Evolutionary conservation across 53 echinoderm and acorn worm species (phyloP).

Genomic region (Crossaster papposus): DNA sequence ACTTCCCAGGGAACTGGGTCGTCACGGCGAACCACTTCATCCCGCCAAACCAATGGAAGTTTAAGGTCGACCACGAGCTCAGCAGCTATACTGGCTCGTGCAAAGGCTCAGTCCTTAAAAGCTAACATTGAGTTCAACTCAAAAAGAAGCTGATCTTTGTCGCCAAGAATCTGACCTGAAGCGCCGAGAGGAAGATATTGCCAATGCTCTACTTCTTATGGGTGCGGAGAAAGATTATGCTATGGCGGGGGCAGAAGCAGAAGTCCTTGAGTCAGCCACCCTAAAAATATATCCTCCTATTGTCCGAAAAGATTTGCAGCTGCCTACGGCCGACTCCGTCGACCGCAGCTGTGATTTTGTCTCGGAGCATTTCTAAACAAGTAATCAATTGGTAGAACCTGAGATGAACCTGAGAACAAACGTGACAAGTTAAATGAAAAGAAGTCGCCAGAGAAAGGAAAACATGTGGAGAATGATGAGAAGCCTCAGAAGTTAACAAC

Average conservation of each 20-base stretch:
- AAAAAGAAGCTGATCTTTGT: conserved; percentile 62
- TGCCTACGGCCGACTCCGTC: conserved; percentile 47
- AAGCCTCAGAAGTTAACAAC: conserved; percentile 25
- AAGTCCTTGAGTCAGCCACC: conserved; percentile 55
- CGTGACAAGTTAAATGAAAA: conserved; percentile 2
- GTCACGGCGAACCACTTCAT: conserved; percentile 13
- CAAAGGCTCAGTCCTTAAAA: conserved; percentile 68
- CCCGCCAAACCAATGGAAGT: conserved; percentile 19
- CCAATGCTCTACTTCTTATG: conserved; percentile 63
- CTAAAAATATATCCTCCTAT: conserved; percentile 42
- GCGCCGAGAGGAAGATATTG: conserved; percentile 52
- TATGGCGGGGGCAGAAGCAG: conserved; percentile 69
- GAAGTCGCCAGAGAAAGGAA: conserved; percentile 31
- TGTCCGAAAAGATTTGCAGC: conserved; percentile 35
- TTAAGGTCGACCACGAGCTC: conserved; percentile 59
- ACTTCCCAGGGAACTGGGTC: conserved; percentile 37
- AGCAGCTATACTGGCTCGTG: conserved; percentile 69
- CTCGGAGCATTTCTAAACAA: conserved; percentile 38
- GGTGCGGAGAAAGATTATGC: conserved; percentile 70
- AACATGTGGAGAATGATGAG: conserved; percentile 19
- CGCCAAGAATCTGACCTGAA: conserved; percentile 32
- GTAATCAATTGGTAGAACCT: conserved; percentile 21
- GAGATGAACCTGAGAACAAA: conserved; percentile 16
- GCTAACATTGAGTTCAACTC: conserved; percentile 62
- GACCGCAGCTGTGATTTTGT: conserved; percentile 56